Conservation (phyloP, 1,140 invertebrate genomes). For the Procambarus clarkii region DNA sequence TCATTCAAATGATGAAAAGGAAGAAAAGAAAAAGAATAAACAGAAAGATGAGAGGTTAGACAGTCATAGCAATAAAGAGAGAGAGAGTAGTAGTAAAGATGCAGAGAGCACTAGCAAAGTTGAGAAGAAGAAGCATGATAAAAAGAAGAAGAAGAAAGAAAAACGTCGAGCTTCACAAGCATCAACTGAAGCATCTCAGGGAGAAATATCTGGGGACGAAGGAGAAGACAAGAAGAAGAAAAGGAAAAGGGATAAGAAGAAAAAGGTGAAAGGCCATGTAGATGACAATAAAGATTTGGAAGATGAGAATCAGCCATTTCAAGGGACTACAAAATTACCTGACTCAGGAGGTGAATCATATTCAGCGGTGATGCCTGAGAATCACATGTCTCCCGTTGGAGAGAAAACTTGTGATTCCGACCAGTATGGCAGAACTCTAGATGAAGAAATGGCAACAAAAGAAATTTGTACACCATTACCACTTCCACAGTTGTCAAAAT, state of each 20-base stretch:
- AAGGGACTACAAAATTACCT: slow-evolving; percentile 36
- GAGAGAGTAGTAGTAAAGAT: slow-evolving; percentile 66
- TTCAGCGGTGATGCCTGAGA: neutral
- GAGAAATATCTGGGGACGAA: slow-evolving; percentile 76
- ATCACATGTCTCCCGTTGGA: neutral
- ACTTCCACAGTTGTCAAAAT: slow-evolving; percentile 88
- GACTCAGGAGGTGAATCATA: neutral
- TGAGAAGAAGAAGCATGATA: slow-evolving; percentile 74
- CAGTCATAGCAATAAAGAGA: slow-evolving; percentile 71
- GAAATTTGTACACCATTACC: slow-evolving; percentile 77
- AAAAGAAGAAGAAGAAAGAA: slow-evolving; percentile 73
- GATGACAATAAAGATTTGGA: slow-evolving; percentile 49
- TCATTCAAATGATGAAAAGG: slow-evolving; percentile 44
- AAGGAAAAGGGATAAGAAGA: slow-evolving; percentile 70
- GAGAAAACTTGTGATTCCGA: neutral
- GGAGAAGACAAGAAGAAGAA: slow-evolving; percentile 72
- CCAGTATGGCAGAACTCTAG: neutral
- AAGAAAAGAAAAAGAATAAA: slow-evolving; percentile 54
- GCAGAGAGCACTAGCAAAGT: slow-evolving; percentile 77
- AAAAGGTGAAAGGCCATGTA: slow-evolving; percentile 59
- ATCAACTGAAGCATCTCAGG: slow-evolving; percentile 72
- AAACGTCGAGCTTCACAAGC: slow-evolving; percentile 72
- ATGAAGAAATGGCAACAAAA: slow-evolving; percentile 67
- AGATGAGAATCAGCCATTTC: slow-evolving; percentile 70
- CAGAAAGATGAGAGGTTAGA: slow-evolving; percentile 77